These are phyloP conservation scores for Arctia plantaginis DNA, from an alignment of 2,888 invertebrate species.

Conservation along the genomic window DNA sequence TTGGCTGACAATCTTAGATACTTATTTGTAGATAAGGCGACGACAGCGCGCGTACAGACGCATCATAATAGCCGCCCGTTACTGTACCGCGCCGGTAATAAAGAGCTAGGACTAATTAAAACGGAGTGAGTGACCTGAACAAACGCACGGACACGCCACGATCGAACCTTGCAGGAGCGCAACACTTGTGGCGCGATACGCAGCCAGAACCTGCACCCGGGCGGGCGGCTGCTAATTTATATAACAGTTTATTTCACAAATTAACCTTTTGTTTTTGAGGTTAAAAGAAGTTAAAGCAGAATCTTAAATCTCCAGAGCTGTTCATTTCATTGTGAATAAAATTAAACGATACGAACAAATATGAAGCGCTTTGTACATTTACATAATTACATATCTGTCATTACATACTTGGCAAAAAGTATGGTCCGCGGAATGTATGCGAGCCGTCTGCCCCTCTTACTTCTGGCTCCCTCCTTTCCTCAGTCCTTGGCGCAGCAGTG, in stretches of 20 bases:
- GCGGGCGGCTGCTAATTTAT: neutral
- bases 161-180: neutral
- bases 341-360: slow-evolving; percentile 18
- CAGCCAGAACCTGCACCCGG: neutral
- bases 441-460: neutral
- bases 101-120: slow-evolving; percentile 24
- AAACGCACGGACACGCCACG: slow-evolving; percentile 6
- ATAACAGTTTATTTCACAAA: neutral
- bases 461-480: neutral
- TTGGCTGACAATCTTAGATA: slow-evolving; percentile 67
- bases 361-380: slow-evolving; percentile 41
- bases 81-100: slow-evolving; percentile 13
- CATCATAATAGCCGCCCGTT: slow-evolving; percentile 24
- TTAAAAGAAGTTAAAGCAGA: neutral
- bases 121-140: slow-evolving; percentile 37
- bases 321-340: slow-evolving; percentile 9
- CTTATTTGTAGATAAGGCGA: slow-evolving; percentile 62
- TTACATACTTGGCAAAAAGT: slow-evolving; percentile 47
- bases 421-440: slow-evolving; percentile 41
- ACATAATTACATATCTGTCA: slow-evolving; percentile 53
- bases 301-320: neutral
- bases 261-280: neutral
- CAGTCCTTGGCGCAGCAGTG: slow-evolving; percentile 19
- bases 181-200: neutral
- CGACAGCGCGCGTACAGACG: slow-evolving; percentile 30